These are phyloP conservation scores for Calliopsis andreniformis DNA, from an alignment of 1,140 invertebrate species.

Conservation along the genomic window DNA sequence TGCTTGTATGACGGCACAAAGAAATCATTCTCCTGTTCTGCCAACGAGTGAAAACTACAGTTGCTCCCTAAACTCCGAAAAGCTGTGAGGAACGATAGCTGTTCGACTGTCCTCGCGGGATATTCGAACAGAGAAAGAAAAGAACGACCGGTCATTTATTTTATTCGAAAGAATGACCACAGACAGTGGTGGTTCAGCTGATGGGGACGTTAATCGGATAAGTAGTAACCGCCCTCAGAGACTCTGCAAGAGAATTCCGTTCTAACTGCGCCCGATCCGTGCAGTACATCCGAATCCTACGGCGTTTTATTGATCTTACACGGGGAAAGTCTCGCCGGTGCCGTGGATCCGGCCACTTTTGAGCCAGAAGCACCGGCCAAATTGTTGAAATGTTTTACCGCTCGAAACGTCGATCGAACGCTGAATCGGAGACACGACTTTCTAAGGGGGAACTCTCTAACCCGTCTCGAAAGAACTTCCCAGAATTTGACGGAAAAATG, in stretches of 20 bases:
- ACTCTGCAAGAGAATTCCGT: constrained; percentile 17
- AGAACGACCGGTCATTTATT: constrained; percentile 30
- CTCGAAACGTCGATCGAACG: not conserved
- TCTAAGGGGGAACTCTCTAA: too few species aligned
- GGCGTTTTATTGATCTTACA: constrained; percentile 16
- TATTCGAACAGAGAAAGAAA: not conserved
- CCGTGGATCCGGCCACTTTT: not conserved
- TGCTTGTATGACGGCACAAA: not conserved
- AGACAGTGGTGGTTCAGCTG: not conserved
- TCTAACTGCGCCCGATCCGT: not conserved
- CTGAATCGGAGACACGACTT: not conserved
- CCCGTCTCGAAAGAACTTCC: too few species aligned
- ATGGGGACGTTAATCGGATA: constrained; percentile 43
- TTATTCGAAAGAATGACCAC: constrained; percentile 10
- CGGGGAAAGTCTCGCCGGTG: not conserved
- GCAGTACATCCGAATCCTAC: not conserved
- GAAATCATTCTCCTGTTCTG: not conserved
- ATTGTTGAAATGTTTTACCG: not conserved
- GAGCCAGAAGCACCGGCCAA: not conserved
- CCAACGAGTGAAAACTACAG: not conserved
- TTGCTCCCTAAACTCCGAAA: not conserved
- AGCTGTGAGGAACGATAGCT: not conserved
- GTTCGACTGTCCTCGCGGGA: not conserved
- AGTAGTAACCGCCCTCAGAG: constrained; percentile 19
- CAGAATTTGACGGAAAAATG: too few species aligned